A percentile compares a stretch with the other conserved stretches of the same genome.
Evolutionary conservation across 2,797 vertebrate species (phyloP).

Genomic region (Cuniculus paca): DNA sequence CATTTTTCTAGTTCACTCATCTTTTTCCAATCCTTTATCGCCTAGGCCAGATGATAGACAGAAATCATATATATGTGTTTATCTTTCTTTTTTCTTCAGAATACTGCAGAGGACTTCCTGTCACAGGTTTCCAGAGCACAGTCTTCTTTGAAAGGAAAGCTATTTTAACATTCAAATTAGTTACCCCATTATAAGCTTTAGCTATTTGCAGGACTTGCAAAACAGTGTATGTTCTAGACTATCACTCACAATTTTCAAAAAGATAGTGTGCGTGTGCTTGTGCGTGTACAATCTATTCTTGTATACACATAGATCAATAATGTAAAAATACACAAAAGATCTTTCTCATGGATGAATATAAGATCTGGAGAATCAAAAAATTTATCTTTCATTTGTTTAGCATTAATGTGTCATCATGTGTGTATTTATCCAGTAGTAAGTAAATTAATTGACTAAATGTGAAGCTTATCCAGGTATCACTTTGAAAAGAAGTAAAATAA

Average conservation of each 20-base stretch:
- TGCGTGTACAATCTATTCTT: not conserved
- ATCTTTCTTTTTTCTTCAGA: not conserved
- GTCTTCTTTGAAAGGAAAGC: not conserved
- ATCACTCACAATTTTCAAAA: not conserved
- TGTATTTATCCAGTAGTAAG: not conserved
- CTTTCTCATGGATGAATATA: not conserved
- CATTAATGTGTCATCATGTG: not conserved
- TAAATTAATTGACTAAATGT: not conserved
- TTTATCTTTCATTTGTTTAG: not conserved
- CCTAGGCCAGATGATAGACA: not conserved
- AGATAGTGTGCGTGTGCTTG: not conserved
- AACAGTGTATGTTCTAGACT: not conserved
- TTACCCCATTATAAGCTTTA: not conserved
- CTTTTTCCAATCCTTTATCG: not conserved
- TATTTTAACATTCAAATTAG: not conserved
- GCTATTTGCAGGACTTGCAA: not conserved
- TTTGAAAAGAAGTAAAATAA: constrained; percentile 34
- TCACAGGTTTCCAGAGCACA: not conserved
- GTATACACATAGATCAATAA: not conserved
- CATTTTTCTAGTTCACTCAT: not conserved
- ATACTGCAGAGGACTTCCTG: not conserved
- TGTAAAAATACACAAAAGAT: not conserved
- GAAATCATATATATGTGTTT: no score
- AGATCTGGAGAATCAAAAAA: not conserved
- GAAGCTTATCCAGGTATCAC: not conserved